A percentile compares a stretch with the other conserved stretches of the same genome.
Evolutionary conservation across 2,888 invertebrate species (phyloP).

Genomic region (Silvanus unidentatus): DNA sequence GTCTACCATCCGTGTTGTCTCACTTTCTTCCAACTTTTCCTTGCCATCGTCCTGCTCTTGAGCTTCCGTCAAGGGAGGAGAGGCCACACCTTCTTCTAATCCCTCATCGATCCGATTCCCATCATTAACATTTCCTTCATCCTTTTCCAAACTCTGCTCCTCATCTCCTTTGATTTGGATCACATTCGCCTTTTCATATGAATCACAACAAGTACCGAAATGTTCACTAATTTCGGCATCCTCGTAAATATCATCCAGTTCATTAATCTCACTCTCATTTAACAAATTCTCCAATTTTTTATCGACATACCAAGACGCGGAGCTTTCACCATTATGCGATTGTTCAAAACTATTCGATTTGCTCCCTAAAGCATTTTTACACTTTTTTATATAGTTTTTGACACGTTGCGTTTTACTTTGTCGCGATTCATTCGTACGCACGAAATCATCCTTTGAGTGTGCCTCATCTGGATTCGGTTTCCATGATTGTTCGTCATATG

Average conservation of each 20-base stretch:
- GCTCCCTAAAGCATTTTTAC: conserved; percentile 47
- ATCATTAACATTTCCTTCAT: conserved; percentile 10
- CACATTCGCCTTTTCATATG: conserved; percentile 34
- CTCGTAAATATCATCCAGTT: conserved; percentile 36
- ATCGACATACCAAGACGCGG: conserved; percentile 37
- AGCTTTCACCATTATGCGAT: conserved; percentile 13
- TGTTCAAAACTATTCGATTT: conserved; percentile 23
- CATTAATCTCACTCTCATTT: conserved; percentile 35
- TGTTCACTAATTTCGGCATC: conserved; percentile 25
- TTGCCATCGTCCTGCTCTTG: conserved; percentile 38
- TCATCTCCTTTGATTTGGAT: conserved; percentile 32
- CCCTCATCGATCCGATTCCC: conserved; percentile 6
- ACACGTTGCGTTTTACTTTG: conserved; percentile 52
- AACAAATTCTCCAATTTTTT: conserved; percentile 27
- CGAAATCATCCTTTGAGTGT: conserved; percentile 29
- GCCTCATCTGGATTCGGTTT: conserved; percentile 36
- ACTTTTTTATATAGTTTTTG: conserved; percentile 50
- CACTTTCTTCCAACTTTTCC: too few species aligned
- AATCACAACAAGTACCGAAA: conserved; percentile 17
- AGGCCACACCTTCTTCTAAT: conserved; percentile 19
- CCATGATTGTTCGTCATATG: conserved; percentile 45
- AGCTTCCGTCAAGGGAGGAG: conserved; percentile 38
- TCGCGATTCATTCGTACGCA: conserved; percentile 44
- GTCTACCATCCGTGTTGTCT: too few species aligned
- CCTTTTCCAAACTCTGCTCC: conserved; percentile 8